Evolutionary conservation across 2,113 vertebrate species (phyloP), one percentile per base, ranked within the genome.

Genomic region (Oncorhynchus keta): DNA sequence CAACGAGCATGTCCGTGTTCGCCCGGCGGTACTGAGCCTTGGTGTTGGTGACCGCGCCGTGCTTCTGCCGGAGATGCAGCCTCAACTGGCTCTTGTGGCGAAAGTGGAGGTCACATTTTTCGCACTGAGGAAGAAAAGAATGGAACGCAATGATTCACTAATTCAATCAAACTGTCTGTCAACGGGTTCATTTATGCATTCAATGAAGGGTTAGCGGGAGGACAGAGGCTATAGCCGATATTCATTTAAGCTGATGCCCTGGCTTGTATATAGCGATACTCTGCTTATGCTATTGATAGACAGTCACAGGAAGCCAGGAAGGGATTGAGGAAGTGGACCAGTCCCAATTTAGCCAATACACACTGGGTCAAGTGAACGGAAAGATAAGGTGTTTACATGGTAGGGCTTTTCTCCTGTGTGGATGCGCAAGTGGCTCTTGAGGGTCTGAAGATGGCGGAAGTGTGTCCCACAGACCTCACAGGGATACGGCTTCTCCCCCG

Each of bases 61-160:
- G 98, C 88, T 99, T 99, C 94, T 99, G 98, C 70, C 97, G 94
- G 49, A 99, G 91, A 74, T 99, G 98, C 65, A 99, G 95, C 82
- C 97, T 93, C 83, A 99, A 95, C 87, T 99, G 98, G 90, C 98
- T 99, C 92, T 99, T 99, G 94, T 99, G 98, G 86, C 98, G 95
- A 86, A 99, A 99, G 89, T 97, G 98, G 75, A 99, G 93, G 91
- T 98, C 97, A 84, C 98, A 99, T 85, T 96, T 98, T 93, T 99
- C 98, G 88, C 98, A 99, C 98, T 99, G 81, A 24, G 57, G 68
- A 28, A 0, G 62, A 73, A 65, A 11, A 11, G 26, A 69, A 39
- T 8, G 30, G 51, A 35, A 55, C 6, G 5, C 3, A 62, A 16
- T 22, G n/a, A 24, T n/a, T 22, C 13, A 55, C 51, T 16, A 55